Percentiles rank a stretch among this genome's conserved stretches.
Evolutionary conservation across 2,113 vertebrate genomes (phyloP).

Genomic region (Calonectris borealis): DNA sequence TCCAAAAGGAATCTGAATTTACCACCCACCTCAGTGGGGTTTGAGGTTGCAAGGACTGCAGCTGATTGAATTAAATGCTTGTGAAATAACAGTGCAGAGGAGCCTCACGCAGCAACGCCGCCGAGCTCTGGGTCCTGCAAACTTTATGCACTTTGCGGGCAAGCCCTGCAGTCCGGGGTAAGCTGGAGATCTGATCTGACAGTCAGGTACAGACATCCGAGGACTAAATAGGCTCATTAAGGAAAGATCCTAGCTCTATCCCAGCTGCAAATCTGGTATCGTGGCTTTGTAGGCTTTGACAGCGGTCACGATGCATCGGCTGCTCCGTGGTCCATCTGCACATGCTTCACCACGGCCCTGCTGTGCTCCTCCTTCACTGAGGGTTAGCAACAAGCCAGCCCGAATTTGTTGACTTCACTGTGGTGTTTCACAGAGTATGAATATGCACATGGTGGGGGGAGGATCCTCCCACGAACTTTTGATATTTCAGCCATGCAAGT

Average conservation of each 20-base stretch:
- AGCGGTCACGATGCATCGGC: fast-evolving
- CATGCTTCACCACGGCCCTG: background rate
- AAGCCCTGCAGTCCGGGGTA: no score
- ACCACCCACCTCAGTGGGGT: background rate
- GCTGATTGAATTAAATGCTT: background rate
- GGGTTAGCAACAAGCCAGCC: background rate
- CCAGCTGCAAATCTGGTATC: background rate
- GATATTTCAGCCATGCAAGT: background rate
- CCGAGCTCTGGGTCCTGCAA: background rate
- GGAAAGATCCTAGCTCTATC: no score
- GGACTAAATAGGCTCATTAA: background rate
- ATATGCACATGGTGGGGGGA: background rate
- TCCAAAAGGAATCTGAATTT: background rate
- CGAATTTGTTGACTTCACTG: background rate
- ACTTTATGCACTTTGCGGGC: background rate
- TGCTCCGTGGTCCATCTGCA: background rate
- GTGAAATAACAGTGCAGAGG: background rate
- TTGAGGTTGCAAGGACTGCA: background rate
- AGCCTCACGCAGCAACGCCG: fast-evolving
- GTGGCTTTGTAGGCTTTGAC: background rate
- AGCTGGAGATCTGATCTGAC: background rate
- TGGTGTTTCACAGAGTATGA: background rate
- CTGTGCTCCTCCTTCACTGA: background rate
- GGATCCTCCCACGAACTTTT: background rate
- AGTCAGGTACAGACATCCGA: background rate